These are phyloP conservation scores for Eupsittula cactorum DNA, from an alignment of 2,113 vertebrate genomes.

Conservation along the genomic window DNA sequence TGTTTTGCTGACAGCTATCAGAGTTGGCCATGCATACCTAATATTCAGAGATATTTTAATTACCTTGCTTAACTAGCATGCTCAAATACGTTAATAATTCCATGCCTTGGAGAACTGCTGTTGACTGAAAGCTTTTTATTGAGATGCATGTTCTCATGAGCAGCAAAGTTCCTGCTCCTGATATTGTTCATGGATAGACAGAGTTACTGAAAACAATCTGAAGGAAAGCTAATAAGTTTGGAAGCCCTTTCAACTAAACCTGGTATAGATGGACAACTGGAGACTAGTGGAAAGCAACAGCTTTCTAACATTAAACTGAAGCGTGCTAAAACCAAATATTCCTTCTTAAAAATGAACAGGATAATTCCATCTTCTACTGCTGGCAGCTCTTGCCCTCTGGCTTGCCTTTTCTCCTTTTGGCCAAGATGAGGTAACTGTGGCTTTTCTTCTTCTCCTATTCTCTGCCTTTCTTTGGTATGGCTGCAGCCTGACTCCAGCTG, in stretches of 20 bases:
- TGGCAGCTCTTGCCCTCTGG: too few species aligned
- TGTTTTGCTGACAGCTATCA: conserved; percentile 61
- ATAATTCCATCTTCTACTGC: neutral
- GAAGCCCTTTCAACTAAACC: neutral
- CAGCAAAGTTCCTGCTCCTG: neutral
- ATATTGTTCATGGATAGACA: neutral
- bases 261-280: neutral
- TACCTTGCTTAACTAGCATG: conserved; percentile 52
- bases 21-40: conserved; percentile 53
- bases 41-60: conserved; percentile 67
- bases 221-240: neutral
- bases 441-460: neutral
- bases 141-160: neutral
- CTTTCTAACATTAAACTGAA: neutral
- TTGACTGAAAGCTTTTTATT: conserved; percentile 31
- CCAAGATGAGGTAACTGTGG: neutral
- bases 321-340: neutral
- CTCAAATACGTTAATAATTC: conserved; percentile 48
- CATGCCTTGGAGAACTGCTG: conserved; percentile 24
- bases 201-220: neutral
- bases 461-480: neutral
- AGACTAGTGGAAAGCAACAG: neutral
- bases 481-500: neutral
- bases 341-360: neutral
- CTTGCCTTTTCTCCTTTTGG: neutral